Base-by-base conservation (phyloP, 2,888 invertebrate species). In the Drosophila colorata region DNA sequence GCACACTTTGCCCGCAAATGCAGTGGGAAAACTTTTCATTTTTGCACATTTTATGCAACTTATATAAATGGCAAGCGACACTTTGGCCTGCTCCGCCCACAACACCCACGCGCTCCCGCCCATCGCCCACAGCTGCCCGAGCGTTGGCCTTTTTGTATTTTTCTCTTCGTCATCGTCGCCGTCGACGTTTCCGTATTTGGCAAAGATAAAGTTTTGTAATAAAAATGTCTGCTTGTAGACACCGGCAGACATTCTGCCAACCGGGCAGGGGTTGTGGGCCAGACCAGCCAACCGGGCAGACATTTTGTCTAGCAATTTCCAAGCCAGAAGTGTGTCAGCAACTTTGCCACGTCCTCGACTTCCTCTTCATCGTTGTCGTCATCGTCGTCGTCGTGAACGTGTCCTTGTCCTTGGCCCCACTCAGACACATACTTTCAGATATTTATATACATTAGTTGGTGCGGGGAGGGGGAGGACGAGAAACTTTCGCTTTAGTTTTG, bases 191-290 rank as follows among this genome's bases (percentile, higher is more conserved):
- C 77, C 71, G 79, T 85, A 87, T 89, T 85, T 85, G 89, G 88
- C 85, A 86, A 89, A 86, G 86, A 86, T 86, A 86, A 86, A 86
- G 86, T 86, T 86, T 89, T 86, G 86, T 86, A 86, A 88, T 89
- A 89, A 89, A 86, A 86, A 86, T 89, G 88, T 86, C 86, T 86
- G 88, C 72, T 75, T 64, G 80, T 73, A 82, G 84, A 73, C 74
- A 76, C 74, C 71, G 78, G 70, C 78, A 77, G 69, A 80, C 68
- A 49, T 67, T 2, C 28, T 58, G 77, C 37, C 64, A 72, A 58
- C 44, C 57, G 25, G 53, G 41, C 46, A 41, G 40, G 41, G 16
- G n/a, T 25, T 7, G 14, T 1, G 37, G 37, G 4, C 37, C 28
- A 47, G 58, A 59, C 51, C 59, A 80, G 59, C 53, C 64, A 56